These are phyloP conservation scores for Meghimatium bilineatum DNA, from an alignment of 2,888 invertebrate species.

Conservation along the genomic window DNA sequence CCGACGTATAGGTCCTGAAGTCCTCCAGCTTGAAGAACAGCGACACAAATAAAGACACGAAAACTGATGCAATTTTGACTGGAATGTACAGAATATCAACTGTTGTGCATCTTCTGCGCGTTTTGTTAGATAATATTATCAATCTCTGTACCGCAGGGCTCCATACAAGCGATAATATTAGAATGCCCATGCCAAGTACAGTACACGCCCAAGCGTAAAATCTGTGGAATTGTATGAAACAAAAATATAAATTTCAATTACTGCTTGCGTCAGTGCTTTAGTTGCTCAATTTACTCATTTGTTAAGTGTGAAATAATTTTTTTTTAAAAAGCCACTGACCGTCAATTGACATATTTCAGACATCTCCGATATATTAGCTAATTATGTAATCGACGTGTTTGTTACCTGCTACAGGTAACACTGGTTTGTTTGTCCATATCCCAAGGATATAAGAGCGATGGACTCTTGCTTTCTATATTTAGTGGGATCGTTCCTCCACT, in stretches of 20 bases:
- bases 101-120: slow-evolving; percentile 43
- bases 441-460: too few relatives aligned
- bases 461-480: too few relatives aligned
- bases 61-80: slow-evolving; percentile 52
- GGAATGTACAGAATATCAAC: slow-evolving; percentile 56
- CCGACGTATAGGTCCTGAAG: slow-evolving; percentile 53
- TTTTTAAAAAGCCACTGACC: too few relatives aligned
- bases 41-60: slow-evolving; percentile 52
- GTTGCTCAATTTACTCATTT: too few relatives aligned
- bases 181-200: slow-evolving; percentile 3
- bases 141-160: slow-evolving; percentile 10
- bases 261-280: too few relatives aligned
- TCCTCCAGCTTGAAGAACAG: slow-evolving; percentile 55
- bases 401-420: too few relatives aligned
- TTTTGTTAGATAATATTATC: not conserved
- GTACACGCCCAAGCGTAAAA: not conserved
- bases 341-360: too few relatives aligned
- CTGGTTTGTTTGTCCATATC: too few relatives aligned
- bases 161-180: slow-evolving; percentile 27
- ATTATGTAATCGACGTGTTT: too few relatives aligned
- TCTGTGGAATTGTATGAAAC: not conserved
- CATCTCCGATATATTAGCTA: too few relatives aligned
- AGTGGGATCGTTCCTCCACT: too few relatives aligned
- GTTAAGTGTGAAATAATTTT: too few relatives aligned
- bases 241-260: not conserved